These are phyloP conservation scores for Dissostichus mawsoni DNA, from an alignment of 2,113 vertebrate genomes.

Conservation along the genomic window DNA sequence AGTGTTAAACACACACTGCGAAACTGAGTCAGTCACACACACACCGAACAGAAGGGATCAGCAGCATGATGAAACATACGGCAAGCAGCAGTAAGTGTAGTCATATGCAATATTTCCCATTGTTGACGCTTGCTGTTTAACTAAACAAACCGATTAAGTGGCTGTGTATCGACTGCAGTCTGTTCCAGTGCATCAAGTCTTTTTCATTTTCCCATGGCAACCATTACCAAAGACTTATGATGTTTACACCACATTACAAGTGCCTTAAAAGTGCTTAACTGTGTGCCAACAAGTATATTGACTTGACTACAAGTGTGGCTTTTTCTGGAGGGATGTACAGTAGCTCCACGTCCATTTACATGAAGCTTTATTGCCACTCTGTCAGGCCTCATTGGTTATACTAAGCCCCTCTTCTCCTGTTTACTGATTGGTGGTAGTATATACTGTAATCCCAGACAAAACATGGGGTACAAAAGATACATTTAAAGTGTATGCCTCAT, in stretches of 20 bases:
- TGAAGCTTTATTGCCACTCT: conserved; percentile 21
- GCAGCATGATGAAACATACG: neutral
- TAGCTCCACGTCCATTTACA: conserved; percentile 38
- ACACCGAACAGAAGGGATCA: conserved; percentile 12
- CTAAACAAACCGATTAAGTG: conserved; percentile 38
- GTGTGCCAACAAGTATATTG: conserved; percentile 51
- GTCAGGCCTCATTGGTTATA: conserved; percentile 29
- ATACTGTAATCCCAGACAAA: conserved; percentile 9
- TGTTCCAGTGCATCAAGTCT: conserved; percentile 8
- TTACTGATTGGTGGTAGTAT: conserved; percentile 10
- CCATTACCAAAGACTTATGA: conserved; percentile 56
- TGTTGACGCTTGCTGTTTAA: neutral
- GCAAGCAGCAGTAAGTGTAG: conserved; percentile 17
- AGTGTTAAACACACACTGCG: too few relatives aligned
- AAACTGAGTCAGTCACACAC: neutral
- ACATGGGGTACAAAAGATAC: neutral
- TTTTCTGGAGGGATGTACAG: conserved; percentile 17
- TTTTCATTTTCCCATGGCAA: conserved; percentile 50
- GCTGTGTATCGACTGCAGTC: neutral
- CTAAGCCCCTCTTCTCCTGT: neutral
- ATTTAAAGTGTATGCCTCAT: neutral
- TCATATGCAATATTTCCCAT: conserved; percentile 9
- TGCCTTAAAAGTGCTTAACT: conserved; percentile 48
- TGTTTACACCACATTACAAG: conserved; percentile 56
- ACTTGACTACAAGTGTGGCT: conserved; percentile 39